Conservation (phyloP, 1,140 invertebrate genomes). For the Lordiphosa mommai region DNA sequence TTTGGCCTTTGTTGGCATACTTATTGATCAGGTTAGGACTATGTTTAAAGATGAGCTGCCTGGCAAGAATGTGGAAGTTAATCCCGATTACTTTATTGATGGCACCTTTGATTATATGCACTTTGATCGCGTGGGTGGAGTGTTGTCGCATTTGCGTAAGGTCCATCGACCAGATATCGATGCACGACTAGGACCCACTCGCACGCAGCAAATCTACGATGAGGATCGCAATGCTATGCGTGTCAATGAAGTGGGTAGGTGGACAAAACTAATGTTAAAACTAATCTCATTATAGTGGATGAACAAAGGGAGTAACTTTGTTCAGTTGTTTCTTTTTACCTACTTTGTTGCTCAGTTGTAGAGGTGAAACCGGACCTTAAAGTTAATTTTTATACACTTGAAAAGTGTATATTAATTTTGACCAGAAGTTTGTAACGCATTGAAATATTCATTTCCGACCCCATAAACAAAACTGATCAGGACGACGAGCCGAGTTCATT, state of each 20-base stretch:
- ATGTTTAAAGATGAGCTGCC: slow-evolving; percentile 67
- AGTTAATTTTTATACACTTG: no score
- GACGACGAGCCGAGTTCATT: no score
- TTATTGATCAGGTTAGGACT: slow-evolving; percentile 55
- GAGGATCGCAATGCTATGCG: slow-evolving; percentile 64
- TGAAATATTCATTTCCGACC: no score
- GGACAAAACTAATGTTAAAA: no score
- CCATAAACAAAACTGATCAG: no score
- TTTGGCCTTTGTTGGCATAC: slow-evolving; percentile 66
- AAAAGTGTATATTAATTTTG: no score
- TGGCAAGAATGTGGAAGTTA: slow-evolving; percentile 38
- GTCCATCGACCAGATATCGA: slow-evolving; percentile 81
- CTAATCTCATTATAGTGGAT: no score
- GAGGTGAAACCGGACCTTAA: no score
- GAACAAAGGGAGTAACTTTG: no score
- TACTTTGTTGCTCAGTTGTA: no score
- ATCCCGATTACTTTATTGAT: slow-evolving; percentile 81
- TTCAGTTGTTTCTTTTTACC: no score
- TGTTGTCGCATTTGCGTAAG: slow-evolving; percentile 85
- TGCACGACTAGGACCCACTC: slow-evolving; percentile 79
- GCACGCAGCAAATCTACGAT: slow-evolving; percentile 74
- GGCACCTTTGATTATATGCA: slow-evolving; percentile 84
- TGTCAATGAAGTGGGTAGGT: slow-evolving; percentile 56
- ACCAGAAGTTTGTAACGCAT: no score
- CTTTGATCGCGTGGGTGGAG: slow-evolving; percentile 86